A percentile compares a stretch with the other conserved stretches of the same genome.
phyloP scores from a whole-genome alignment of 2,113 vertebrate species.

The Grantiella picta region DNA sequence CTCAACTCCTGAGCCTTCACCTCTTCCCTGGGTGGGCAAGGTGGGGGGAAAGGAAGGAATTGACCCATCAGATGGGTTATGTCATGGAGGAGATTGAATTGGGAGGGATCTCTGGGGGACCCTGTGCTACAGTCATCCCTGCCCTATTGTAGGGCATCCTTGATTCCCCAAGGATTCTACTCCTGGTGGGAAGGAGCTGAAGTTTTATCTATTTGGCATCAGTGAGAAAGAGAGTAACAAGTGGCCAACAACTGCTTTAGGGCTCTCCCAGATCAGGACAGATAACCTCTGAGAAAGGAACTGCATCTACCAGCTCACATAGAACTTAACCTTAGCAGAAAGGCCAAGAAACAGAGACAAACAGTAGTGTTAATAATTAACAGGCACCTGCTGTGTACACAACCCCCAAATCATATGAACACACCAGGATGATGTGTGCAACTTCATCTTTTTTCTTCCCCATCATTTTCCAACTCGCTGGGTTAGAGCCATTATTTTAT shows the following conservation, averaged over 20 bases:
- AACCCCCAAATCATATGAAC: neutral
- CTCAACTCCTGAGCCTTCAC: neutral
- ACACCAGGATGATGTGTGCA: neutral
- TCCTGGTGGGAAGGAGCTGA: neutral
- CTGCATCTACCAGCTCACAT: neutral
- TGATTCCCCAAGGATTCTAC: neutral
- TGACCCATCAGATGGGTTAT: rapidly evolving
- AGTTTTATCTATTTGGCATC: neutral
- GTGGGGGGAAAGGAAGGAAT: neutral
- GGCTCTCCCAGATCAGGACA: neutral
- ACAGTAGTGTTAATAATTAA: neutral
- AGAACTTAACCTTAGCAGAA: neutral
- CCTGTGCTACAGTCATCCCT: neutral
- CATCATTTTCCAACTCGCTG: neutral
- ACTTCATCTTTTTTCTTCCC: neutral
- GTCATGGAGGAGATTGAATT: neutral
- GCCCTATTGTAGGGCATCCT: neutral
- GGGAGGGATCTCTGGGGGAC: neutral
- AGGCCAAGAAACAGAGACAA: slow-evolving; percentile 27
- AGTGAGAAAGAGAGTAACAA: neutral
- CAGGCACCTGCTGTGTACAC: neutral
- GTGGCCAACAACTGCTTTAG: neutral
- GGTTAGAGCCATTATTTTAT: neutral
- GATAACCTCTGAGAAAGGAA: neutral
- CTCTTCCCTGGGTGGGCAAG: neutral